Percentiles rank a stretch among this genome's conserved stretches.
Conservation (phyloP, 2,797 vertebrate species). For the Danio tinwini region DNA sequence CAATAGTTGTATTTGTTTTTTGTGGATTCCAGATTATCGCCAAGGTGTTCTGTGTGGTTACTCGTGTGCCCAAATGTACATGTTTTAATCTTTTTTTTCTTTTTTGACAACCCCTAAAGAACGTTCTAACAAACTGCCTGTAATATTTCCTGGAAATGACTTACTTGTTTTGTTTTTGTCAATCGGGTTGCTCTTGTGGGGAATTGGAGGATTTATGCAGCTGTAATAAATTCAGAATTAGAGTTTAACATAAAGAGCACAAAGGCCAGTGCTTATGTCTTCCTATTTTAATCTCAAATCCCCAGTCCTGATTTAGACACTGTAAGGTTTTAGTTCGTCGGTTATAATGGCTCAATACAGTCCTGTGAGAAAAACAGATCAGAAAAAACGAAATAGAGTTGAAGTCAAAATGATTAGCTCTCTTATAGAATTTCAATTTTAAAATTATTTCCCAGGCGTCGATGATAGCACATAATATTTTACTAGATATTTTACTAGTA, state of each 20-base stretch:
- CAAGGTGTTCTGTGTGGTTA: too few species aligned
- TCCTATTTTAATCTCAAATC: slow-evolving; percentile 11
- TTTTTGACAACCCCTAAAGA: background rate
- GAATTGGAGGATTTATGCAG: background rate
- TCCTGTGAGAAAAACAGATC: background rate
- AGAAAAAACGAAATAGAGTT: background rate
- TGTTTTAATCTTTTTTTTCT: too few species aligned
- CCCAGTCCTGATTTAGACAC: slow-evolving; percentile 4
- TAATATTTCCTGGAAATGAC: background rate
- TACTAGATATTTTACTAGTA: too few species aligned
- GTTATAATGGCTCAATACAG: background rate
- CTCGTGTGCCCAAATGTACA: too few species aligned
- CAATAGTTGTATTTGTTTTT: too few species aligned
- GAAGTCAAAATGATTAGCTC: background rate
- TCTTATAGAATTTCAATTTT: too few species aligned
- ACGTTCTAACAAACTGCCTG: background rate
- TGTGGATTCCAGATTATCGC: too few species aligned
- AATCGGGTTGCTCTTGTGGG: background rate
- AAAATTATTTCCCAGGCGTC: too few species aligned
- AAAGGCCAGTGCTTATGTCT: slow-evolving; percentile 47
- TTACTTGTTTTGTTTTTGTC: background rate
- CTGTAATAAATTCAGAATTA: slow-evolving; percentile 13
- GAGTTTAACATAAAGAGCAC: slow-evolving; percentile 1
- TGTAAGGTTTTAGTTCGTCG: background rate
- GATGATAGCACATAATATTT: too few species aligned